Base-by-base conservation (phyloP, 2,113 vertebrate species). In the Isichthys henryi region DNA sequence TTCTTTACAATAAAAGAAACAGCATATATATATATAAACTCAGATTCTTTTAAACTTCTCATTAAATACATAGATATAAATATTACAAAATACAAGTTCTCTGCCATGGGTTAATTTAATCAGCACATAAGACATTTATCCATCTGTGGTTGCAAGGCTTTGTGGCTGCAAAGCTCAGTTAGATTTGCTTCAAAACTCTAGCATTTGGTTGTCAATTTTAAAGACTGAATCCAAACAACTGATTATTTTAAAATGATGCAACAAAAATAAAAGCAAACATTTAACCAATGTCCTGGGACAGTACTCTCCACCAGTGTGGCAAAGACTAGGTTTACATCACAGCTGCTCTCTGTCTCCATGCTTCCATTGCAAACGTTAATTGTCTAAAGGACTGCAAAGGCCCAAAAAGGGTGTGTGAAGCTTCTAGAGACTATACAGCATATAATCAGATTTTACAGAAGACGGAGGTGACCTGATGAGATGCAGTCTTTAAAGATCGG, bases 1-100 rank as follows among this genome's bases (percentile, higher is more conserved):
- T 94, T 95, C 93, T 95, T 95, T 94, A 95, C 92, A 95, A 87
- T 66, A 90, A 88, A 91, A 91, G 92, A 90, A 92, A 90, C 91
- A 87, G 91, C 92, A 95, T 94, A 94, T 74, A 74, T 92, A 94
- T 92, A 93, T 94, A 94, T 94, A 92, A 93, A 94, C 92, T 94
- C 90, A 92, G 91, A 94, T 92, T 35, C 88, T 89, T 92, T 77
- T 80, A 53, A 45, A 27, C 50, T 92, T 92, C 93, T 91, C 88
- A 92, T 93, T 94, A 94, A 93, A 94, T 94, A 94, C 92, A 95
- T 92, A 90, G 90, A 92, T 95, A 96, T 95, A 96, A 96, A 96
- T 96, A 95, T 93, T 89, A 93, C 95, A 96, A 94, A 95, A 93
- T 92, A 95, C 94, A 94, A 91, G 53, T 88, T 92, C 74, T 90